Evolutionary conservation across 2,797 vertebrate genomes (phyloP), one percentile per base, ranked within the genome.

Genomic region (Siniperca undulata): DNA sequence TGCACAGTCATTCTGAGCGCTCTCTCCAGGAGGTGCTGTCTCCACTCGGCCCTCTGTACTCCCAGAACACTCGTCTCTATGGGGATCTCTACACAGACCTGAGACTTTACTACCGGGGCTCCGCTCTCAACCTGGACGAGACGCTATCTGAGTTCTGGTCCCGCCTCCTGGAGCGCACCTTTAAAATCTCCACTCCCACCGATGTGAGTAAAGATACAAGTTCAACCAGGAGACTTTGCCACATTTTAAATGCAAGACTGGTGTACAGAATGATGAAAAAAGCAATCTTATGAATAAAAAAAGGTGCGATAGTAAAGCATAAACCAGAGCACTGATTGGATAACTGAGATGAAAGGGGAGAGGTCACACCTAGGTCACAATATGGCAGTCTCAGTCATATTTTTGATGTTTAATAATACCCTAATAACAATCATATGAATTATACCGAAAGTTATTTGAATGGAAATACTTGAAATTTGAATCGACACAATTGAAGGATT

Each of bases 101-200:
- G 85, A 95, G 95, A 7, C 97, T 94, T 88, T 98, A 98, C 93
- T 97, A 98, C 92, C 94, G 96, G 0, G 97, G 97, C 46, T 96
- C 97, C 24, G 95, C 95, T 68, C 95, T 98, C 87, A 98, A 97
- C 94, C 92, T 98, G 92, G 97, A 98, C 27, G 98, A 98, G 82
- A 97, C 95, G 0, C 95, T 98, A 81, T 95, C 96, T 0, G 97
- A 98, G 74, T 98, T 98, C 95, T 98, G 97, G 97, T 96, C 95
- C 36, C 96, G 91, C 44, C 94, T 98, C 68, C 93, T 98, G 80
- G 97, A 99, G 92, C 94, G 96, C 46, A 95, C 96, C 9, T 97
- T 98, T 92, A 96, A 95, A 85, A 90, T 90, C 80, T 92, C 96
- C 80, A 79, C 93, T 52, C 87, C 96, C 7, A 50, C 83, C 20